Percentiles rank a stretch among this genome's conserved stretches.
phyloP scores from a whole-genome alignment of 2,113 vertebrate species.

The Nestor notabilis region DNA sequence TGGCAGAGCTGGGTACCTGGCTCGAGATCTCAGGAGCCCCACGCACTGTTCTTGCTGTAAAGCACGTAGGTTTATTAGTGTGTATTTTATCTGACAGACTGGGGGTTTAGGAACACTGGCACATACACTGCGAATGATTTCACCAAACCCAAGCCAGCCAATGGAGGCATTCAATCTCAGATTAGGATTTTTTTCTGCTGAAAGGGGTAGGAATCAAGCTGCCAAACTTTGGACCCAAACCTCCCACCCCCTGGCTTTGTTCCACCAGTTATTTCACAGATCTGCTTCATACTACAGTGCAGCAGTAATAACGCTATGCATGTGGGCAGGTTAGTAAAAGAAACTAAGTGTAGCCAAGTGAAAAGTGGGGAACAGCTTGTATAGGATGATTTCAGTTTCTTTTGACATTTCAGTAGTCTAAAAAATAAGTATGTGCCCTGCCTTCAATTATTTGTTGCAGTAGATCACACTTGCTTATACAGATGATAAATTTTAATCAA shows the following conservation, averaged over 20 bases:
- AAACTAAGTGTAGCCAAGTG: background rate
- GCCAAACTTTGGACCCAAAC: background rate
- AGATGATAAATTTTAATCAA: background rate
- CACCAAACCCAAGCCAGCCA: background rate
- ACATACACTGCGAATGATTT: background rate
- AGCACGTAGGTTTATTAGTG: accelerated
- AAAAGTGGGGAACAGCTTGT: background rate
- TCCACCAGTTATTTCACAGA: background rate
- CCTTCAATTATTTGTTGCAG: background rate
- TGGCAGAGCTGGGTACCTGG: background rate
- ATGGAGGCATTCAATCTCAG: background rate
- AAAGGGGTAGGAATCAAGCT: background rate
- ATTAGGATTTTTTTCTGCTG: background rate
- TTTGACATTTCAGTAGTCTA: background rate
- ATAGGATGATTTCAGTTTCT: background rate
- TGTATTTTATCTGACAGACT: background rate
- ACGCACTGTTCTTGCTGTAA: background rate
- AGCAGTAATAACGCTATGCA: background rate
- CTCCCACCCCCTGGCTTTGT: background rate
- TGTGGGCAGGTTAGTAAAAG: background rate
- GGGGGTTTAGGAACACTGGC: background rate
- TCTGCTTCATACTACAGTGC: background rate
- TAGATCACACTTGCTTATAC: background rate
- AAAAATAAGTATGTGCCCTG: background rate
- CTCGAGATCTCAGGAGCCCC: background rate